Conservation (phyloP, 30 jellyfish, hydroid and myxozoan species). For the Aurelia aurita region DNA sequence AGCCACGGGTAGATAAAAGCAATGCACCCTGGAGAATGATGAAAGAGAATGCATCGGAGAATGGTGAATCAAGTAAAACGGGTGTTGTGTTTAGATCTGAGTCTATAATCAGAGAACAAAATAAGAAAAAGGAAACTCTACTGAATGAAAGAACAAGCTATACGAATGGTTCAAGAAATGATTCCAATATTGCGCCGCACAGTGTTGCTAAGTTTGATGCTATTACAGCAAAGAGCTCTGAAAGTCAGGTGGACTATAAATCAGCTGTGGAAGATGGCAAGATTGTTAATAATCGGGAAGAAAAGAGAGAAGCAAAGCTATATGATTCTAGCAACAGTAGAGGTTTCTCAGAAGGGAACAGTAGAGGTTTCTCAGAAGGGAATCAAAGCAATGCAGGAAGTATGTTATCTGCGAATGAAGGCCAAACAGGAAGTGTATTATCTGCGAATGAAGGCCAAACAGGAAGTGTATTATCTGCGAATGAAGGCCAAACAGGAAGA, state of each 20-base stretch:
- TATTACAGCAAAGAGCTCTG: too few relatives aligned
- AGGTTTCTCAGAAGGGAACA: not conserved
- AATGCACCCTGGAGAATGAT: slow-evolving; percentile 41
- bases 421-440: not conserved
- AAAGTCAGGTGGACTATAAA: too few relatives aligned
- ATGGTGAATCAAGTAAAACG: not conserved
- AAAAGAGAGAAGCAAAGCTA: too few relatives aligned
- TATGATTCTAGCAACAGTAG: too few relatives aligned
- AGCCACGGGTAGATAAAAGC: slow-evolving; percentile 6
- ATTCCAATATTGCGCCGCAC: too few relatives aligned
- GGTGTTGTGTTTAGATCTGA: slow-evolving; percentile 22
- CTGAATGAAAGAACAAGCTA: not conserved
- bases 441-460: not conserved
- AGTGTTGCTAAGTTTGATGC: too few relatives aligned
- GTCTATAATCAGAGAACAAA: not conserved
- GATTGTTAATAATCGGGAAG: too few relatives aligned
- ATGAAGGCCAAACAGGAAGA: not conserved
- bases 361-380: not conserved
- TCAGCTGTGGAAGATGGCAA: too few relatives aligned
- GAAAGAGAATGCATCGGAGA: not conserved
- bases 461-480: too few relatives aligned
- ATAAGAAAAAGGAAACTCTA: not conserved
- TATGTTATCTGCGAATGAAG: too few relatives aligned
- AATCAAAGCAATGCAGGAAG: not conserved
- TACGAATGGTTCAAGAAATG: not conserved